Evolutionary conservation across 2,888 invertebrate species (phyloP).

Genomic region (Synergus laeviventris): DNA sequence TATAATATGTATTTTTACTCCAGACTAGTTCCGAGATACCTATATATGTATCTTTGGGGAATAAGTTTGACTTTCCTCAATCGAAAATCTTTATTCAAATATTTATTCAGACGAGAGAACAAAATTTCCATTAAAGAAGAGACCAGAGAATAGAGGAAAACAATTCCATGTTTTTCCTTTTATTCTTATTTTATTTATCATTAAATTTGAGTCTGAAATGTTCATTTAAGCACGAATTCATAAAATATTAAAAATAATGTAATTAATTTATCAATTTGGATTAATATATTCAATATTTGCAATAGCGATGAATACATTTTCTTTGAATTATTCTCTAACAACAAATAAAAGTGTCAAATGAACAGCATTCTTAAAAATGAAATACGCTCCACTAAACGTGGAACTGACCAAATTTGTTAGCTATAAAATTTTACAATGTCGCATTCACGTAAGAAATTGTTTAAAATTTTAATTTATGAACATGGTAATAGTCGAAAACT

Average conservation of each 20-base stretch:
- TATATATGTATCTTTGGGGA: constrained; percentile 7
- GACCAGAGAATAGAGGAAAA: background rate
- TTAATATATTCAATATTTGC: background rate
- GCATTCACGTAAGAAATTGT: background rate
- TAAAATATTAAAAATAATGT: too few relatives aligned
- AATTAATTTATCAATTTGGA: too few relatives aligned
- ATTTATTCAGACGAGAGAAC: background rate
- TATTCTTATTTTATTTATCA: background rate
- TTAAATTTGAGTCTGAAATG: too few relatives aligned
- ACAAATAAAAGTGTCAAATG: background rate
- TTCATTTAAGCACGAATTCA: too few relatives aligned
- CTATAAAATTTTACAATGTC: background rate
- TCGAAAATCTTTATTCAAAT: background rate
- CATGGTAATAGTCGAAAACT: background rate
- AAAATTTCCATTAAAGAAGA: background rate
- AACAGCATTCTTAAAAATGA: background rate
- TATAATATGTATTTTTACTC: background rate
- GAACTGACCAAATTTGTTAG: background rate
- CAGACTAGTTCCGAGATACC: constrained; percentile 14
- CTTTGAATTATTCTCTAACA: background rate
- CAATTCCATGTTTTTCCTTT: background rate
- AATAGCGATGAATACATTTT: background rate
- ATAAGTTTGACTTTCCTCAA: constrained; percentile 18
- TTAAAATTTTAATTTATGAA: background rate
- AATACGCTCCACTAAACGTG: background rate